phyloP scores from a whole-genome alignment of 1,140 invertebrate genomes.

The Drosophila bipectinata region DNA sequence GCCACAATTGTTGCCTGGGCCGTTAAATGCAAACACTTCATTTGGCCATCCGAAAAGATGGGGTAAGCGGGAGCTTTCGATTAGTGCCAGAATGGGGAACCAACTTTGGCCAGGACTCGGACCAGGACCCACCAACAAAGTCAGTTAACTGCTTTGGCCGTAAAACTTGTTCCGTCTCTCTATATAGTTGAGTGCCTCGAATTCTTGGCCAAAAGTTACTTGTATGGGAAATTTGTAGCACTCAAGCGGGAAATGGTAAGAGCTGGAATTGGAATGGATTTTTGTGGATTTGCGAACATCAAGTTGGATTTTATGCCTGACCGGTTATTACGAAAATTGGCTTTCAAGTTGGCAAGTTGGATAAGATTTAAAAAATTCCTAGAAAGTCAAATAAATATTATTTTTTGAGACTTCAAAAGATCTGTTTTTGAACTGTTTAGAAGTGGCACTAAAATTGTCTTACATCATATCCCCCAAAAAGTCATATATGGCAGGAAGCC shows the following conservation, averaged over 20 bases:
- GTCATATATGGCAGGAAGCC: background rate
- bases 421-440: background rate
- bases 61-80: slow-evolving; percentile 43
- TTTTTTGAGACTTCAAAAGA: background rate
- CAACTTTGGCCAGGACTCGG: slow-evolving; percentile 40
- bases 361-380: background rate
- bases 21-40: slow-evolving; percentile 63
- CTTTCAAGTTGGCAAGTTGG: background rate
- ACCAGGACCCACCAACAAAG: slow-evolving; percentile 33
- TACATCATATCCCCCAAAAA: background rate
- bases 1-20: slow-evolving; percentile 34
- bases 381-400: background rate
- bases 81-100: slow-evolving; percentile 40
- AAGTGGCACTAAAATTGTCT: too few species aligned
- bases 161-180: slow-evolving; percentile 19
- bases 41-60: slow-evolving; percentile 30
- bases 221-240: slow-evolving; percentile 10
- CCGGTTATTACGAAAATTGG: slow-evolving; percentile 1
- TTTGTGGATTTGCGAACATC: slow-evolving; percentile 17
- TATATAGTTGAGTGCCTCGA: background rate
- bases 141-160: slow-evolving; percentile 36
- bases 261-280: slow-evolving; percentile 18
- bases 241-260: slow-evolving; percentile 28
- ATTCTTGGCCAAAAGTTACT: slow-evolving; percentile 13
- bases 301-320: slow-evolving; percentile 28